These are phyloP conservation scores for Pogonocichla stellata DNA, from an alignment of 2,113 vertebrate genomes.

Conservation along the genomic window DNA sequence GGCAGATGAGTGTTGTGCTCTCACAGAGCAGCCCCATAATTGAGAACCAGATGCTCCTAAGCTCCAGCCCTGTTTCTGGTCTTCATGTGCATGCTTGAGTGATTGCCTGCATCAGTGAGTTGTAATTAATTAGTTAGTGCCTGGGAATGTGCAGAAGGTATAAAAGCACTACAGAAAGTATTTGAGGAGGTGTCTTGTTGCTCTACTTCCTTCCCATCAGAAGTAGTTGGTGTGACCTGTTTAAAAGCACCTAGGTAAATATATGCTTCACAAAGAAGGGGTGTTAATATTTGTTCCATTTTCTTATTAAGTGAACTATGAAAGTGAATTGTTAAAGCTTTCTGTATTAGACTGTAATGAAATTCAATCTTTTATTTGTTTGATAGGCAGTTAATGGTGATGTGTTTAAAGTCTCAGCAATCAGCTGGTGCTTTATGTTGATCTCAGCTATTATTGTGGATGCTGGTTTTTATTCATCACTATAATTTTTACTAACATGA, in stretches of 20 bases:
- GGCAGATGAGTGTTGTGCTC: not conserved
- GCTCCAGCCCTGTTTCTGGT: not conserved
- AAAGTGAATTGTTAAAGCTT: not conserved
- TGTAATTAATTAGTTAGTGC: conserved; percentile 13
- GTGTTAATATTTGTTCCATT: not conserved
- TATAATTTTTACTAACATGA: not conserved
- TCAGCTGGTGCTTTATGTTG: not conserved
- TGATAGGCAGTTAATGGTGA: not conserved
- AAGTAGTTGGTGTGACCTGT: not conserved
- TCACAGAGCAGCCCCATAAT: not conserved
- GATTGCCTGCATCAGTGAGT: conserved; percentile 7
- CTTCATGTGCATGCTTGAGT: not conserved
- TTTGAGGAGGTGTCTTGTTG: not conserved
- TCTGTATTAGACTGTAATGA: not conserved
- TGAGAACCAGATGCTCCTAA: conserved; percentile 12
- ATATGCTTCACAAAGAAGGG: not conserved
- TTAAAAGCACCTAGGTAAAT: not conserved
- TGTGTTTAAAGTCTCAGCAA: not conserved
- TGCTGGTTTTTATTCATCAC: not conserved
- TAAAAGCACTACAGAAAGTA: not conserved
- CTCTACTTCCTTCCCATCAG: not conserved
- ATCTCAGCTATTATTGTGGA: not conserved
- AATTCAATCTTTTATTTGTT: not conserved
- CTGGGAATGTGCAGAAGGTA: not conserved
- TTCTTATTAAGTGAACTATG: not conserved